phyloP scores from a whole-genome alignment of 2,888 invertebrate species.

The Dorcus parallelipipedus region DNA sequence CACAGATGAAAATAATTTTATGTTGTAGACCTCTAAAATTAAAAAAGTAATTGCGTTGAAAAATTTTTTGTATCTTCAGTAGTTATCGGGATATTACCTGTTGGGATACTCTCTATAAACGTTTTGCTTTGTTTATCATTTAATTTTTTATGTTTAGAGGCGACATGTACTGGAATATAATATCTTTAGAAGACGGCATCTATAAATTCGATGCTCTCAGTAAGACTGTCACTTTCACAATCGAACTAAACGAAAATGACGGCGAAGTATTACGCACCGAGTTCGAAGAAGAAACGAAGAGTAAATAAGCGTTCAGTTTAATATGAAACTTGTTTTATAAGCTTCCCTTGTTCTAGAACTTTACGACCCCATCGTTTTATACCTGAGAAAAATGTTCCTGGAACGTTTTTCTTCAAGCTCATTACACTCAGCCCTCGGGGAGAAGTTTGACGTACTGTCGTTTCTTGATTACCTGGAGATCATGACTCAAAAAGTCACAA shows the following conservation, averaged over 20 bases:
- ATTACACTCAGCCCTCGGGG: slow-evolving; percentile 5
- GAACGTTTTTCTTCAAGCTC: slow-evolving; percentile 1
- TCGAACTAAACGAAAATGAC: slow-evolving; percentile 2
- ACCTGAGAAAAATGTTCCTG: slow-evolving; percentile 3
- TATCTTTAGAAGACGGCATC: background rate
- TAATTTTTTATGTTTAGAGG: background rate
- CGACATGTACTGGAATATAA: background rate
- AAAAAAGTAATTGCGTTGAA: no score
- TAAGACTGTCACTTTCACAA: slow-evolving; percentile 1
- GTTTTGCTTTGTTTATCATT: no score
- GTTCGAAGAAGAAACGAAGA: background rate
- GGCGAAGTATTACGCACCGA: background rate
- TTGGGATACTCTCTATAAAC: no score
- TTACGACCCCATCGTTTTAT: background rate
- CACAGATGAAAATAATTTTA: no score
- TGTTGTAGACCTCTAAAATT: no score
- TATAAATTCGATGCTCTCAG: slow-evolving; percentile 5
- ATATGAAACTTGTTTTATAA: no score
- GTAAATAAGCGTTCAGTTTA: background rate
- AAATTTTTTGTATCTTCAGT: no score
- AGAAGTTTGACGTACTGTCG: slow-evolving; percentile 9
- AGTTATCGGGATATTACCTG: no score
- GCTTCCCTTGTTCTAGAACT: background rate
- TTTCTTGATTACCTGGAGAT: slow-evolving; percentile 8
- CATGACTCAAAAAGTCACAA: slow-evolving; percentile 2